phyloP scores from a whole-genome alignment of 2,113 vertebrate genomes.

The Gracilinanus agilis region DNA sequence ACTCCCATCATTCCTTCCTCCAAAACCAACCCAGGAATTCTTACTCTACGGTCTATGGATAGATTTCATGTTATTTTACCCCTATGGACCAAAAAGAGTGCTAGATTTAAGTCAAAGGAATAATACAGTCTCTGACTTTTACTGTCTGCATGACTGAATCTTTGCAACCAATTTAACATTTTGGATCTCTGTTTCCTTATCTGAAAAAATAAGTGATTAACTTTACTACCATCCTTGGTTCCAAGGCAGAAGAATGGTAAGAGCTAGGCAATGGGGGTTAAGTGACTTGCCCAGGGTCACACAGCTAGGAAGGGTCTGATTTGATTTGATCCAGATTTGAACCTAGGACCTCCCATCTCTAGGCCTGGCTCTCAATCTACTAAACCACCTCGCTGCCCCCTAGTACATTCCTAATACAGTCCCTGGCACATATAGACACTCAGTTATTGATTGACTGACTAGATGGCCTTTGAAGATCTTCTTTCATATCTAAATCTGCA shows the following conservation, averaged over 20 bases:
- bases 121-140: neutral
- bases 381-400: too few species aligned
- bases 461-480: neutral
- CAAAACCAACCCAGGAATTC: neutral
- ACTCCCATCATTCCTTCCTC: neutral
- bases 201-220: neutral
- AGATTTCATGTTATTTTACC: neutral
- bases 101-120: neutral
- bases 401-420: neutral
- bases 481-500: neutral
- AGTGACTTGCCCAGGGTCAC: too few species aligned
- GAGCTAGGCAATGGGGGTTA: too few species aligned
- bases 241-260: too few species aligned
- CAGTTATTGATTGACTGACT: neutral
- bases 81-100: neutral
- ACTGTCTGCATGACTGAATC: neutral
- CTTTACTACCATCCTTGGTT: neutral
- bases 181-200: neutral
- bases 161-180: neutral
- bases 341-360: too few species aligned
- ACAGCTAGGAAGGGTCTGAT: too few species aligned
- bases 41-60: neutral
- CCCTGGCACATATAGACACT: neutral
- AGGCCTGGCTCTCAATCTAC: too few species aligned
- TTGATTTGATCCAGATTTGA: too few species aligned